Evolutionary conservation across 2,888 invertebrate species (phyloP).

Genomic region (Arrhopalites spinosus): DNA sequence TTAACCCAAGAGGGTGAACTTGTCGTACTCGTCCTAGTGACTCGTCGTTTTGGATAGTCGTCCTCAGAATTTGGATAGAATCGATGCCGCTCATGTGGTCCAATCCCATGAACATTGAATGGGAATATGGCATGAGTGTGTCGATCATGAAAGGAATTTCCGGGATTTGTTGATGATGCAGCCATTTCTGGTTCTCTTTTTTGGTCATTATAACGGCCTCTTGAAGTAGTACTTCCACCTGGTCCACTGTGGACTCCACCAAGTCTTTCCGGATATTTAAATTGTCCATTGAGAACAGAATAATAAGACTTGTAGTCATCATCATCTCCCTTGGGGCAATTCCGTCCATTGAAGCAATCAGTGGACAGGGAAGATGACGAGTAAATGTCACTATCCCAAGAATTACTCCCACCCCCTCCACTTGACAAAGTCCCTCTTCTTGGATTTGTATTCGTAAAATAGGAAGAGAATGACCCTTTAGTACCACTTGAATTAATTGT

Average conservation of each 20-base stretch:
- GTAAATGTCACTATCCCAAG: not conserved
- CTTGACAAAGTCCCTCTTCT: not conserved
- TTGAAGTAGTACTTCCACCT: not conserved
- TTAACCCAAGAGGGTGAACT: conserved; percentile 51
- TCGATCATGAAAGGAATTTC: conserved; percentile 4
- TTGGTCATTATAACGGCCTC: conserved; percentile 8
- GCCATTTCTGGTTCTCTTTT: not conserved
- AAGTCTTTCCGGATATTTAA: conserved; percentile 28
- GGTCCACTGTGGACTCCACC: conserved; percentile 15
- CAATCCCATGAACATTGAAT: conserved; percentile 23
- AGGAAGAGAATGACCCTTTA: not conserved
- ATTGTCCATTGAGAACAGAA: conserved; percentile 39
- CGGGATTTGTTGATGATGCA: not conserved
- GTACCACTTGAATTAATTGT: not conserved
- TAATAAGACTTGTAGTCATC: conserved; percentile 49
- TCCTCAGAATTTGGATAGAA: conserved; percentile 11
- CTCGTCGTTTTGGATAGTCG: conserved; percentile 8
- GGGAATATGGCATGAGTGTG: conserved; percentile 22
- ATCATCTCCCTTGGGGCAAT: conserved; percentile 18
- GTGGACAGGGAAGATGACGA: not conserved
- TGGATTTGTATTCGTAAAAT: not conserved
- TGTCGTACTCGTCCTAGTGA: conserved; percentile 27
- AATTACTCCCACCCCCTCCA: not conserved
- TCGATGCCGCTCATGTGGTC: conserved; percentile 11
- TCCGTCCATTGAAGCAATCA: conserved; percentile 23